Evolutionary conservation across 2,797 vertebrate species (phyloP), one percentile per base, ranked within the genome.

Genomic region (Tadarida brasiliensis): DNA sequence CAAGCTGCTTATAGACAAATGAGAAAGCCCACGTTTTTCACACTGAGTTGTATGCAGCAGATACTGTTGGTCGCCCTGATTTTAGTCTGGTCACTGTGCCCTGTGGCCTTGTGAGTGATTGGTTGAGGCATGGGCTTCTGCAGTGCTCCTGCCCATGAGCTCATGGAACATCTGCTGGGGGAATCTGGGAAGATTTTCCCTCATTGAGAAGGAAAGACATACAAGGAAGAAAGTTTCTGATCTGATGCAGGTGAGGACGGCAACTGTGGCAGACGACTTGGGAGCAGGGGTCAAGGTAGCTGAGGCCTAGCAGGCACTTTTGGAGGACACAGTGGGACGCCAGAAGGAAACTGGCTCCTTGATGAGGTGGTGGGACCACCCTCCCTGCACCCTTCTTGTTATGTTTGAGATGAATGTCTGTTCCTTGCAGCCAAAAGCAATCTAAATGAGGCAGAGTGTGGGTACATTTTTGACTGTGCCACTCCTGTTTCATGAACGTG

Each of bases 401-500:
- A 20, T 26, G 4, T 28, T 82, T 91, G 78, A 80, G 35, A 78
- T 54, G 67, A 56, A 20, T 54, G 56, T 10, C 22, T 49, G 11
- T 57, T 51, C 61, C 56, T 93, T 94, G 51, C 24, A 54, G 74
- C n/a, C 68, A n/a, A 86, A 92, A 35, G 77, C 68, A 82, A 74
- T 14, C 61, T 78, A 67, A 94, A 24, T 54, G 56, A 90, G 51
- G 56, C 57, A 80, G 33, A 57, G 26, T 39, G 68, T 49, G 63
- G 80, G 11, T 59, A 65, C 44, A 61, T 61, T 70, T 56, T 68
- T 15, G 20, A 7, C n/a, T 24, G 78, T 67, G 85, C 26, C 35
- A 35, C 22, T 56, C 24, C 78, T 92, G 78, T 35, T 80, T 78
- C n/a, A 8, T 49, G 39, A 78, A 47, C 28, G 16, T 82, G 30